A percentile compares a stretch with the other conserved stretches of the same genome.
Evolutionary conservation across 2,888 invertebrate genomes (phyloP).

Genomic region (Pteria penguin): DNA sequence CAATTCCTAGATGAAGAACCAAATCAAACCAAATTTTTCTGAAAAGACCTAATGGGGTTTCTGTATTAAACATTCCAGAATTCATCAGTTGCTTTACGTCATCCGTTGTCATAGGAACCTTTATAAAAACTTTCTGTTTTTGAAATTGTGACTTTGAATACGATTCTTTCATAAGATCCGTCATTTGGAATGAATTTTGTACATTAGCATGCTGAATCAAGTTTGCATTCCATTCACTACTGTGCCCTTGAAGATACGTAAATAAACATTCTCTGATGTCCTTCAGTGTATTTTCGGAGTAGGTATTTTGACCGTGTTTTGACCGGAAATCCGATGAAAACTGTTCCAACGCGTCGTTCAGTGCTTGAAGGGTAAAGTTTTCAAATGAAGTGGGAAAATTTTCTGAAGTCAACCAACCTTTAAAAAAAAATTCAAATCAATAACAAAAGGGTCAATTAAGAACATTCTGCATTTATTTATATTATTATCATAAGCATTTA

Average conservation of each 20-base stretch:
- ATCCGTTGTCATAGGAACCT: constrained; percentile 37
- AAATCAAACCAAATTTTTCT: constrained; percentile 44
- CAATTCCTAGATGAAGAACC: constrained; percentile 39
- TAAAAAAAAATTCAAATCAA: too few species aligned
- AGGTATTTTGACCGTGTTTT: constrained; percentile 27
- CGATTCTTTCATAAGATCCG: constrained; percentile 9
- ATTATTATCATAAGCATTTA: too few species aligned
- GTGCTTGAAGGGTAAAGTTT: constrained; percentile 25
- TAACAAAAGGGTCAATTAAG: too few species aligned
- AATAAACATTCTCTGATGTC: constrained; percentile 32
- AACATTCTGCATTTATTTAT: too few species aligned
- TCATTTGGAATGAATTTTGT: background rate
- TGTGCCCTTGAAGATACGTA: constrained; percentile 21
- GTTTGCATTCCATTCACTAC: constrained; percentile 20
- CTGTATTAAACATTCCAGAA: constrained; percentile 30
- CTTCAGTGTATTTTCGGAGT: constrained; percentile 11
- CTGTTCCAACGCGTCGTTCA: constrained; percentile 38
- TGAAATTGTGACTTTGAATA: constrained; percentile 25
- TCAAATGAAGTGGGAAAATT: constrained; percentile 37
- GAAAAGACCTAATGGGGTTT: constrained; percentile 38
- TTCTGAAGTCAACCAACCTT: constrained; percentile 32
- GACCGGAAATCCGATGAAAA: constrained; percentile 35
- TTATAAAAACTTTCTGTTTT: constrained; percentile 4
- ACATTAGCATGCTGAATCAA: background rate
- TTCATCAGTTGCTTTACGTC: constrained; percentile 30